Base-by-base conservation (phyloP, 2,888 invertebrate genomes). In the Argyresthia albistria region DNA sequence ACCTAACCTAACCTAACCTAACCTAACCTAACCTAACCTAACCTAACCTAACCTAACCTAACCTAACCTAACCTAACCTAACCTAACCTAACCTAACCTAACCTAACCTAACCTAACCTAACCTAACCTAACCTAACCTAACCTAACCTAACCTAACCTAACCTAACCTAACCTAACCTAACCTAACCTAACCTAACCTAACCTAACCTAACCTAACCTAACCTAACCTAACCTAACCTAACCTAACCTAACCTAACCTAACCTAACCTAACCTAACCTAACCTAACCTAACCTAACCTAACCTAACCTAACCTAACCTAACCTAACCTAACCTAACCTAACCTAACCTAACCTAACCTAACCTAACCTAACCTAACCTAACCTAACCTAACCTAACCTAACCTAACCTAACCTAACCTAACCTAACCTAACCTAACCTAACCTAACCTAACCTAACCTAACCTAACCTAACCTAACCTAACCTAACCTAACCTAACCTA, bases 401-500 rank as follows among this genome's bases (percentile, higher is more conserved):
- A 46, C 46, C 46, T 46, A 46, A 46, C 46, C 46, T 46, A 46
- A 46, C 46, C 46, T 46, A 46, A 46, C 46, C 46, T 46, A 46
- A 46, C 46, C 46, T 46, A 46, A 46, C 46, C 46, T 46, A 46
- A 46, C 46, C 46, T 46, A 46, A 46, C 46, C 46, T 46, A 46
- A 46, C 46, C 46, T 46, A 46, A 46, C 46, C 46, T 46, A 51
- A 51, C 51, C 51, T 51, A 51, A 51, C 51, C 43, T 51, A 51
- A 51, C 51, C 51, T 51, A 51, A 51, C 51, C 51, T 51, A 51
- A 51, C 51, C 51, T 51, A 43, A 51, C 51, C 51, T 51, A 51
- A 51, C 51, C 51, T 51, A 51, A 51, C 51, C 51, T 51, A 51
- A 51, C 51, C 51, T 51, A 51, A 51, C 51, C 51, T 51, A 51